Conservation (phyloP, 2,797 vertebrate genomes). For the Spheniscus humboldti region DNA sequence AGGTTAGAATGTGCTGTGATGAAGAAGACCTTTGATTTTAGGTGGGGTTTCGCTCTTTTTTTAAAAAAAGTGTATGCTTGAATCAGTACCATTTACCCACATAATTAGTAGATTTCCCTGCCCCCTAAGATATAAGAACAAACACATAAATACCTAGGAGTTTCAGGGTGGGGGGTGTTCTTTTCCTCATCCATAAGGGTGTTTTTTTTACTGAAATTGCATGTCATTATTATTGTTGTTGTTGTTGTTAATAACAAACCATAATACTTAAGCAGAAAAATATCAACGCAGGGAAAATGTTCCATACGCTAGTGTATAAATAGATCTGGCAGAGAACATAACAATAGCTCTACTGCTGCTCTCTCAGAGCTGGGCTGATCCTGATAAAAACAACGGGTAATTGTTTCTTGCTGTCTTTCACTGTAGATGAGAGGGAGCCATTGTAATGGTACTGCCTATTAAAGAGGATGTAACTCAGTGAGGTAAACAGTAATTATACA, state of each 20-base stretch:
- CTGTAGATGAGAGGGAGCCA: neutral
- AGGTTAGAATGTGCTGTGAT: neutral
- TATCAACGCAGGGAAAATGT: neutral
- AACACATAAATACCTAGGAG: neutral
- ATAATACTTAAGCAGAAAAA: neutral
- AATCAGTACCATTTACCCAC: neutral
- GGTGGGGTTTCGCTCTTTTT: neutral
- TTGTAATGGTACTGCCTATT: neutral
- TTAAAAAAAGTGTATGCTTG: neutral
- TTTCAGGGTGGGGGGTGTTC: neutral
- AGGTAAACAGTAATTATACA: neutral
- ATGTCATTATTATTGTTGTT: neutral
- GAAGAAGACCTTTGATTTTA: neutral
- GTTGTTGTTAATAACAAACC: neutral
- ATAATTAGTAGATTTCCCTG: neutral
- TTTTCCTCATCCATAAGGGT: neutral
- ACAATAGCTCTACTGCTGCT: neutral
- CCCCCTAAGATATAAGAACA: neutral
- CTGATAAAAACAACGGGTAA: neutral
- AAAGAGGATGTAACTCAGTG: neutral
- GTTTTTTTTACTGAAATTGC: neutral
- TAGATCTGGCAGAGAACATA: neutral
- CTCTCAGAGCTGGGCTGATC: neutral
- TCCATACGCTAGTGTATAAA: neutral
- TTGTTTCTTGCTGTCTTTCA: neutral